phyloP scores from a whole-genome alignment of 1,140 invertebrate species.

The Gerris buenoi region DNA sequence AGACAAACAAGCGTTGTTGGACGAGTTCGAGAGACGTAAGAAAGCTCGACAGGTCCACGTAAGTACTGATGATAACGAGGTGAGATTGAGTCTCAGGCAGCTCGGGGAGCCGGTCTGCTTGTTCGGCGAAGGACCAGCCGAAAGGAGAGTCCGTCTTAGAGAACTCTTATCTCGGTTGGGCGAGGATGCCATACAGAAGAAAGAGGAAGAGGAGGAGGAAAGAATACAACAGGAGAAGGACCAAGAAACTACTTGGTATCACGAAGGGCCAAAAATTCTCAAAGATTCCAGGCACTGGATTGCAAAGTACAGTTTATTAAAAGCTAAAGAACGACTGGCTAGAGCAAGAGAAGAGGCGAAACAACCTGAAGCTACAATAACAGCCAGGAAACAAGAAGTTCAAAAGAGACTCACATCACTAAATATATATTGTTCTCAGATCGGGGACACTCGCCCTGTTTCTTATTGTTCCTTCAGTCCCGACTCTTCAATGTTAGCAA shows the following conservation, averaged over 20 bases:
- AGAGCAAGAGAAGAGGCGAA: conserved; percentile 44
- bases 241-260: conserved; percentile 84
- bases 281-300: conserved; percentile 71
- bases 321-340: conserved; percentile 55
- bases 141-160: conserved; percentile 74
- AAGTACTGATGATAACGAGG: conserved; percentile 85
- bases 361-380: conserved; percentile 49
- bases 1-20: conserved; percentile 75
- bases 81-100: conserved; percentile 75
- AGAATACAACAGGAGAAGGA: conserved; percentile 57
- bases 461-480: conserved; percentile 82
- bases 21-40: conserved; percentile 79
- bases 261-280: conserved; percentile 80
- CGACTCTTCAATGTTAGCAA: conserved; percentile 72
- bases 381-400: conserved; percentile 60
- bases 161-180: conserved; percentile 77
- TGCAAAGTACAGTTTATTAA: conserved; percentile 61
- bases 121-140: conserved; percentile 94
- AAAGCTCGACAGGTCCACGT: conserved; percentile 84
- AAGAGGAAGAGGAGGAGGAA: conserved; percentile 64
- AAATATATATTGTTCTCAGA: conserved; percentile 73
- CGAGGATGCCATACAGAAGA: conserved; percentile 71
- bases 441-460: conserved; percentile 82
- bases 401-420: conserved; percentile 62
- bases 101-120: conserved; percentile 87